Conservation (phyloP, 2,797 vertebrate genomes). For the Hydrophis major region DNA sequence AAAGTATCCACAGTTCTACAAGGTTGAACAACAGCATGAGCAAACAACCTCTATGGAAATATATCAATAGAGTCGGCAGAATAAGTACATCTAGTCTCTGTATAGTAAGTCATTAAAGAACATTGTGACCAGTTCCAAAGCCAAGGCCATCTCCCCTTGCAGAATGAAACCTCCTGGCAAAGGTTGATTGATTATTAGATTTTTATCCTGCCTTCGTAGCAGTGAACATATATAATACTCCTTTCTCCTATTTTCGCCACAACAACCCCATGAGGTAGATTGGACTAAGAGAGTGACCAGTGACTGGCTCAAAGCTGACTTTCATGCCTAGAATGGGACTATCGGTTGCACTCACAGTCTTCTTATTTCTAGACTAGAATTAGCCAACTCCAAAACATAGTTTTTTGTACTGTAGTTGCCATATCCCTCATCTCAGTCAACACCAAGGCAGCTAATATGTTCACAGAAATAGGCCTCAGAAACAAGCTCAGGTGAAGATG, state of each 20-base stretch:
- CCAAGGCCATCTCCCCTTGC: neutral
- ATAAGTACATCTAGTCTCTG: neutral
- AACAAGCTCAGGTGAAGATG: neutral
- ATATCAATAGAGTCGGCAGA: neutral
- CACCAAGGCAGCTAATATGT: neutral
- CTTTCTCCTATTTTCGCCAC: neutral
- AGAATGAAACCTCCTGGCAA: neutral
- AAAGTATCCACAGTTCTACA: neutral
- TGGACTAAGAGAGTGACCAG: no score
- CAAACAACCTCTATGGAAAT: neutral
- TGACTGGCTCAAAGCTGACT: neutral
- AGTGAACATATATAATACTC: neutral
- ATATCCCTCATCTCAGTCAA: neutral
- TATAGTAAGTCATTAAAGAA: neutral
- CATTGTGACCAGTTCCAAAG: neutral
- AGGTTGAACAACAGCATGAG: neutral
- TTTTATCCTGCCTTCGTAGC: neutral
- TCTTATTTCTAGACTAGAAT: neutral
- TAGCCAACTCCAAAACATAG: neutral
- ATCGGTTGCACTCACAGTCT: neutral
- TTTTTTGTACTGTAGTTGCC: neutral
- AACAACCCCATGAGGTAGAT: neutral
- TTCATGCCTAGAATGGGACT: neutral
- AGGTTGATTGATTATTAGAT: neutral
- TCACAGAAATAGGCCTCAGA: neutral